Conservation (phyloP, 2,797 vertebrate species). For the Sardinella longiceps region DNA sequence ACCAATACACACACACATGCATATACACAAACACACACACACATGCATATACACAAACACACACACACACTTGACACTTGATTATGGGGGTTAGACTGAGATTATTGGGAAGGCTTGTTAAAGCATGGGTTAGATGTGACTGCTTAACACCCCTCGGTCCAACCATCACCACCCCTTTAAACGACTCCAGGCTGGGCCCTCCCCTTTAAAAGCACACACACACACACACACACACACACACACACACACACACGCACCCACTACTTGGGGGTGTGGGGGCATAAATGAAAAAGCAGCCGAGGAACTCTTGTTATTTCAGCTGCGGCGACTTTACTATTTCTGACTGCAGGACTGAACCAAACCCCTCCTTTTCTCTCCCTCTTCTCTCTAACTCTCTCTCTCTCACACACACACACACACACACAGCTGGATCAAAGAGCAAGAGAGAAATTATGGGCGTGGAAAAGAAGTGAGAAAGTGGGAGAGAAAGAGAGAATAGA, state of each 20-base stretch:
- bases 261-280: slow-evolving; percentile 15
- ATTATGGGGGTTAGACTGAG: neutral
- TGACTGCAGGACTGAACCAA: slow-evolving; percentile 20
- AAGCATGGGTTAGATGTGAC: neutral
- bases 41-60: too few relatives aligned
- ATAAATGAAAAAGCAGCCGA: slow-evolving; percentile 30
- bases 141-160: slow-evolving; percentile 13
- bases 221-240: neutral
- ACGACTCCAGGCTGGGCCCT: neutral
- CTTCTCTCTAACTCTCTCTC: neutral
- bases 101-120: neutral
- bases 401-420: neutral
- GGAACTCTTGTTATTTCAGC: slow-evolving; percentile 57
- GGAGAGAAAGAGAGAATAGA: neutral
- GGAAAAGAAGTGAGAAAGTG: slow-evolving; percentile 21
- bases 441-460: neutral
- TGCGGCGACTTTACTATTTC: slow-evolving; percentile 50
- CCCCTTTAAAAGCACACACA: neutral
- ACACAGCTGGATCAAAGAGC: neutral
- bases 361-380: neutral
- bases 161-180: slow-evolving; percentile 3
- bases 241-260: neutral
- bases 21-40: too few relatives aligned
- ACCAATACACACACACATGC: too few relatives aligned
- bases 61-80: slow-evolving; percentile 7